These are phyloP conservation scores for Clarias fuscus DNA, from an alignment of 2,797 vertebrate genomes.

Conservation along the genomic window DNA sequence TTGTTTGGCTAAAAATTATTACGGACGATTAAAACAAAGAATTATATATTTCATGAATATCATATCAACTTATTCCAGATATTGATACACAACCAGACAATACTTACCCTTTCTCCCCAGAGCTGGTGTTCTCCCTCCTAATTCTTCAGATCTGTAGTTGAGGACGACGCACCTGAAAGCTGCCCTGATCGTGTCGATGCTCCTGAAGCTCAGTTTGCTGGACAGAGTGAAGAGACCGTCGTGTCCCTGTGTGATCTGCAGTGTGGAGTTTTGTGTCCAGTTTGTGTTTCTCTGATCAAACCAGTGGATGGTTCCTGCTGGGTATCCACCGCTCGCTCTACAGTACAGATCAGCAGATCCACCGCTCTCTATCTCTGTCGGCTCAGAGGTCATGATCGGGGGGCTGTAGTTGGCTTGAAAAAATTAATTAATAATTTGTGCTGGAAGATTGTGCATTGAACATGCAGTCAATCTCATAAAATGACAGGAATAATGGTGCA, in stretches of 20 bases:
- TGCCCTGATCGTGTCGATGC: fast-evolving
- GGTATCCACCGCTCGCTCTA: slow-evolving; percentile 60
- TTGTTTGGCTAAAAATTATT: background rate
- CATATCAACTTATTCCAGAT: background rate
- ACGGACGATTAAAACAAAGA: background rate
- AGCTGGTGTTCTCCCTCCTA: background rate
- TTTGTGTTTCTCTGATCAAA: background rate
- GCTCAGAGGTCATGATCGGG: background rate
- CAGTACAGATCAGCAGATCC: slow-evolving; percentile 53
- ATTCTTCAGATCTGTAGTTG: slow-evolving; percentile 43
- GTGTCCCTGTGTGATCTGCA: fast-evolving
- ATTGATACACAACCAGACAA: background rate
- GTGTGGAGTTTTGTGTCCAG: background rate
- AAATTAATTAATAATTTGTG: background rate
- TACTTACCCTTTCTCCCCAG: background rate
- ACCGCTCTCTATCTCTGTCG: background rate
- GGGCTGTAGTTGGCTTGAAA: background rate
- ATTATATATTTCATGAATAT: background rate
- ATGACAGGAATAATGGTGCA: background rate
- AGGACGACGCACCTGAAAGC: slow-evolving; percentile 62
- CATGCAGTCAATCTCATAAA: background rate
- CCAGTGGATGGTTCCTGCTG: slow-evolving; percentile 65
- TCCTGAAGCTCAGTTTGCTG: slow-evolving; percentile 54
- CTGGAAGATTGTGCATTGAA: background rate
- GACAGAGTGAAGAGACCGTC: slow-evolving; percentile 56